These are phyloP conservation scores for Raillietiella orientalis DNA, from an alignment of 2,888 invertebrate species.

Conservation along the genomic window DNA sequence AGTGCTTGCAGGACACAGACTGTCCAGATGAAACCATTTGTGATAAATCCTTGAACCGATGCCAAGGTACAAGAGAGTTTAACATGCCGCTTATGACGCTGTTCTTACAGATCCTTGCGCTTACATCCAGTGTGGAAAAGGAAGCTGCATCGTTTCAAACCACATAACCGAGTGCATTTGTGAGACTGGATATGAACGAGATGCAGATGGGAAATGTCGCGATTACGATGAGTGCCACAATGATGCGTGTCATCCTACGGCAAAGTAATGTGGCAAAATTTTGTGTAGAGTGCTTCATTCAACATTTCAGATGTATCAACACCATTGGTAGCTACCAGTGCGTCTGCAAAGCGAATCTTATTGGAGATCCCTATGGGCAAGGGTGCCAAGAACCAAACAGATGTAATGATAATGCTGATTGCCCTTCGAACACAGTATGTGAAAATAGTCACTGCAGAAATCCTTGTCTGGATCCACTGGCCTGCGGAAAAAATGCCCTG, in stretches of 20 bases:
- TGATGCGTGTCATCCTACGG: slow-evolving; percentile 43
- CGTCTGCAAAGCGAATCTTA: slow-evolving; percentile 25
- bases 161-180: slow-evolving; percentile 41
- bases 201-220: slow-evolving; percentile 26
- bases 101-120: slow-evolving; percentile 43
- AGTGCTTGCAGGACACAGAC: slow-evolving; percentile 41
- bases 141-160: slow-evolving; percentile 33
- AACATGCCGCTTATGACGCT: too few species aligned
- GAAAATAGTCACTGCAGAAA: slow-evolving; percentile 37
- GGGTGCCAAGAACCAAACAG: slow-evolving; percentile 54
- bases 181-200: slow-evolving; percentile 30
- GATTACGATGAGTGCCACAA: slow-evolving; percentile 45
- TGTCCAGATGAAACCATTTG: slow-evolving; percentile 42
- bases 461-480: slow-evolving; percentile 12
- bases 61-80: slow-evolving; percentile 7
- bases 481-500: slow-evolving; percentile 23
- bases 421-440: slow-evolving; percentile 22
- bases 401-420: slow-evolving; percentile 10
- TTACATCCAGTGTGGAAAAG: slow-evolving; percentile 38
- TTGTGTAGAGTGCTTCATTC: not conserved
- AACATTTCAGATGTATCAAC: slow-evolving; percentile 28
- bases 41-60: slow-evolving; percentile 21
- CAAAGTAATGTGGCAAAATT: slow-evolving; percentile 15
- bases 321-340: slow-evolving; percentile 42
- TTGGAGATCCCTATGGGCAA: slow-evolving; percentile 34